Percentiles rank a stretch among this genome's conserved stretches.
These are phyloP conservation scores for Norana najaformis DNA, from an alignment of 2,888 invertebrate genomes.

Conservation along the genomic window DNA sequence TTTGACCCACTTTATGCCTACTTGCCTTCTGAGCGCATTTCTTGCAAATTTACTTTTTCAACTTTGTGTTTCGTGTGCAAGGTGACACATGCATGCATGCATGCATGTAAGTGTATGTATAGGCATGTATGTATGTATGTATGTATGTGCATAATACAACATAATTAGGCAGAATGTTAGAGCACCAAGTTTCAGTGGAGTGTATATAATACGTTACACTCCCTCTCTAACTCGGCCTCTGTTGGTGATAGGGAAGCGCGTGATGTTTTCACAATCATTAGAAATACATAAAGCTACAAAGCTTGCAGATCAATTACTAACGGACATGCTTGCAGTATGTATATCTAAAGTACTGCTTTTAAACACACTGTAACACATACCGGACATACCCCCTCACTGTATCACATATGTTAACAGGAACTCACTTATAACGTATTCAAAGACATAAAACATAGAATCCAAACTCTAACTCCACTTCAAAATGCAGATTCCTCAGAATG, in stretches of 20 bases:
- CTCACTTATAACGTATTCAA: not conserved
- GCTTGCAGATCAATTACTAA: not conserved
- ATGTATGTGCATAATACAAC: too few relatives aligned
- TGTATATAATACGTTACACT: not conserved
- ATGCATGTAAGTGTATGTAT: not conserved
- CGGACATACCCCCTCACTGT: not conserved
- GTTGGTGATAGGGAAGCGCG: not conserved
- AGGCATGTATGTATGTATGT: too few relatives aligned
- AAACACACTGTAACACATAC: not conserved
- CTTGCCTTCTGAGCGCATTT: too few relatives aligned
- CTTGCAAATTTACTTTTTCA: too few relatives aligned
- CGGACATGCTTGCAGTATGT: not conserved
- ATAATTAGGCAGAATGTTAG: too few relatives aligned
- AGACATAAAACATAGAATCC: not conserved
- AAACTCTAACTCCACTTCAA: not conserved
- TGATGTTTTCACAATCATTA: not conserved
- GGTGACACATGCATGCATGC: not conserved
- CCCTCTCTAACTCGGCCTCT: not conserved
- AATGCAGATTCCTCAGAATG: not conserved
- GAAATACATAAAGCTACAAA: not conserved
- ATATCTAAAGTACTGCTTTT: not conserved
- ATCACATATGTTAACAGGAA: not conserved
- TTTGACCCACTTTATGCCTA: too few relatives aligned
- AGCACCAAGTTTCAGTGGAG: not conserved
- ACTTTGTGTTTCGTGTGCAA: too few relatives aligned